phyloP scores from a whole-genome alignment of 1,140 invertebrate genomes.

The Chironomus tepperi region DNA sequence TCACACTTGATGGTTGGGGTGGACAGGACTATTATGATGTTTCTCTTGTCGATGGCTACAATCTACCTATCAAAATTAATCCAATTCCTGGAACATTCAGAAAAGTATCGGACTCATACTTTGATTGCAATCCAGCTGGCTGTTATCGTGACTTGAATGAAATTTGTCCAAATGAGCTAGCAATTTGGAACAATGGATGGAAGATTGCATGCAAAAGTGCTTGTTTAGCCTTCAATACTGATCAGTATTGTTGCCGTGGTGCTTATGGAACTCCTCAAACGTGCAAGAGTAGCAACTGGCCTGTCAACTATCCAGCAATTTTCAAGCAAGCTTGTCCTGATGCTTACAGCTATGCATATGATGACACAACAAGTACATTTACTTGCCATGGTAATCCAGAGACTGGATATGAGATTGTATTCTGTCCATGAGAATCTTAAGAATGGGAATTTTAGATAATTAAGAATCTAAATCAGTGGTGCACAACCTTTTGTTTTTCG shows the following conservation, averaged over 20 bases:
- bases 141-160: neutral
- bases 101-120: neutral
- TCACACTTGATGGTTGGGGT: slow-evolving; percentile 37
- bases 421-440: neutral
- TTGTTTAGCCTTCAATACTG: neutral
- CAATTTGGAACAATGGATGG: neutral
- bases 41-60: slow-evolving; percentile 43
- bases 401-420: neutral
- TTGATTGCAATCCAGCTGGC: neutral
- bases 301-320: neutral
- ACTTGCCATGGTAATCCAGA: neutral
- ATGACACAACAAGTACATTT: neutral
- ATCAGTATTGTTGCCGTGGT: neutral
- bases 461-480: too few species aligned
- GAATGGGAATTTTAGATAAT: too few species aligned
- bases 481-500: too few species aligned
- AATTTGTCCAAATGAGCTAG: neutral
- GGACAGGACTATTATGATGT: slow-evolving; percentile 42
- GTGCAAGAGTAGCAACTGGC: neutral
- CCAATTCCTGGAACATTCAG: neutral
- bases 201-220: neutral
- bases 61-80: slow-evolving; percentile 29
- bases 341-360: neutral
- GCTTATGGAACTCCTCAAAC: neutral
- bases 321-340: neutral